Evolutionary conservation across 2,888 invertebrate genomes (phyloP).

Genomic region (Gerosis bhagava): DNA sequence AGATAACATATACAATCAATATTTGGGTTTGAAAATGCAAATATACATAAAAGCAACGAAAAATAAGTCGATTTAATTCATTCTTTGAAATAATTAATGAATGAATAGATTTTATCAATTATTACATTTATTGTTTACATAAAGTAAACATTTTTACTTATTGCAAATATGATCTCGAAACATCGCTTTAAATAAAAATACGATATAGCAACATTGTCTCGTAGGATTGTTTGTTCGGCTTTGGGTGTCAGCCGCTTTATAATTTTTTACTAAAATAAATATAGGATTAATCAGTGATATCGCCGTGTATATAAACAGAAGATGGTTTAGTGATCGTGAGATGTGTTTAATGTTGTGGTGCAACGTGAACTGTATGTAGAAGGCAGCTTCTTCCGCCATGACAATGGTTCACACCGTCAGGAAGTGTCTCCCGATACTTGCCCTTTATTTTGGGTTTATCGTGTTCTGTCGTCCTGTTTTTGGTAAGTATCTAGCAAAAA

Average conservation of each 20-base stretch:
- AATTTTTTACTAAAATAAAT: slow-evolving; percentile 65
- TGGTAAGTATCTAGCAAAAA: slow-evolving; percentile 54
- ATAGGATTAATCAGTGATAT: slow-evolving; percentile 63
- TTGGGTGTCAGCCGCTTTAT: slow-evolving; percentile 77
- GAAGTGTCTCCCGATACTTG: slow-evolving; percentile 65
- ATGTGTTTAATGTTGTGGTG: slow-evolving; percentile 57
- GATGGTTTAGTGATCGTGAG: slow-evolving; percentile 63
- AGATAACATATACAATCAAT: too few species aligned
- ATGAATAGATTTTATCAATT: not conserved
- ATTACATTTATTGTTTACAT: too few species aligned
- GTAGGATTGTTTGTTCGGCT: slow-evolving; percentile 77
- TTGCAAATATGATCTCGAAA: not conserved
- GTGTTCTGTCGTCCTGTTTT: slow-evolving; percentile 64
- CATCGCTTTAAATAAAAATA: slow-evolving; percentile 2
- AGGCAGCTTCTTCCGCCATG: slow-evolving; percentile 73
- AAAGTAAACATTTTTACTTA: not conserved
- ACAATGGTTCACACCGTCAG: slow-evolving; percentile 68
- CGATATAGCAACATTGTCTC: slow-evolving; percentile 47
- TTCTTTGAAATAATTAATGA: not conserved
- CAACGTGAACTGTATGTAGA: slow-evolving; percentile 59
- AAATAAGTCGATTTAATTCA: too few species aligned
- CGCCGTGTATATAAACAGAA: slow-evolving; percentile 55
- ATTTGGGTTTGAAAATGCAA: too few species aligned
- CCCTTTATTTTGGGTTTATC: slow-evolving; percentile 71
- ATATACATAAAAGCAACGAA: too few species aligned